A percentile compares a stretch with the other conserved stretches of the same genome.
phyloP scores from a whole-genome alignment of 2,888 invertebrate species.

The Antheraea assamensis region DNA sequence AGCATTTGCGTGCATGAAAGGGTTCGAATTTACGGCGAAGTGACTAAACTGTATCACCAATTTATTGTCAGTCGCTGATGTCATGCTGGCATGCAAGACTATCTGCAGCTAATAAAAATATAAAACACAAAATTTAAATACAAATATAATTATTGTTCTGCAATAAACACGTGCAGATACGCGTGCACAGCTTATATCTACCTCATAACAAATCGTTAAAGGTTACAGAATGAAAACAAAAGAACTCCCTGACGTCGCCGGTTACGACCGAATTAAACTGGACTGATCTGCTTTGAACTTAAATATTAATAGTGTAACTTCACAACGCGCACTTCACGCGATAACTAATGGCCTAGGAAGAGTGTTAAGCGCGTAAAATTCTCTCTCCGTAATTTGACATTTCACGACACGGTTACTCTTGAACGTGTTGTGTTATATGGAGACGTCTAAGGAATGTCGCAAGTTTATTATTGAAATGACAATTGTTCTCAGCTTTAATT shows the following conservation, averaged over 20 bases:
- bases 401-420: constrained; percentile 17
- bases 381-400: constrained; percentile 25
- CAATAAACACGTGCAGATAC: no score
- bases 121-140: no score
- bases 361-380: constrained; percentile 46
- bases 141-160: no score
- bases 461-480: neutral
- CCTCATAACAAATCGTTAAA: neutral
- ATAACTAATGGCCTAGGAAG: constrained; percentile 55
- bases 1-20: no score
- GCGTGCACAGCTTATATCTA: neutral
- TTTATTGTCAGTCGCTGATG: no score
- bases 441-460: constrained; percentile 21
- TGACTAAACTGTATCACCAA: no score
- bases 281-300: constrained; percentile 56
- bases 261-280: constrained; percentile 35
- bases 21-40: no score
- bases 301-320: constrained; percentile 56
- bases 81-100: no score
- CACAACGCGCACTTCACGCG: constrained; percentile 56
- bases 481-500: neutral
- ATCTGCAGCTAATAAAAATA: no score
- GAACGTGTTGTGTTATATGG: constrained; percentile 44
- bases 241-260: constrained; percentile 34
- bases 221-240: constrained; percentile 18